Conservation (phyloP, 2,888 invertebrate species). For the Epirrhoe alternata region DNA sequence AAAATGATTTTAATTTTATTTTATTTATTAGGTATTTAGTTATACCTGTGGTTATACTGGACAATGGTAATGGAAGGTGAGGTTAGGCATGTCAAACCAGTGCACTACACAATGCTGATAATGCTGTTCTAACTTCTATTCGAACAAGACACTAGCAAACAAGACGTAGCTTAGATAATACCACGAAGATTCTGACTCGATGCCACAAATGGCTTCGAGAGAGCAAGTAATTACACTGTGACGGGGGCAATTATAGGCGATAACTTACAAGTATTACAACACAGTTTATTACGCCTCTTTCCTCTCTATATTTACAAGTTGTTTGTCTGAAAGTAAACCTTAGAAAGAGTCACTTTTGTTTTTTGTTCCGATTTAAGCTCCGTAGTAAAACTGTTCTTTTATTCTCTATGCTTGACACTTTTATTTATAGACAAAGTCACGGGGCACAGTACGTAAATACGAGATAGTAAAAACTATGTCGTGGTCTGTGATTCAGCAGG, state of each 20-base stretch:
- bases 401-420: not conserved
- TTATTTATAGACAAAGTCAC: not conserved
- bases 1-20: too few relatives aligned
- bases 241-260: constrained; percentile 48
- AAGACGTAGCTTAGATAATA: constrained; percentile 13
- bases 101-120: too few relatives aligned
- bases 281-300: constrained; percentile 43
- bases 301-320: constrained; percentile 17
- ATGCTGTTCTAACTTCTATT: too few relatives aligned
- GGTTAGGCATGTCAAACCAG: too few relatives aligned
- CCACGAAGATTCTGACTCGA: constrained; percentile 24
- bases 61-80: too few relatives aligned
- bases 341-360: not conserved
- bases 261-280: constrained; percentile 49
- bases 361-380: not conserved
- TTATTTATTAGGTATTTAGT: too few relatives aligned
- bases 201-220: constrained; percentile 35
- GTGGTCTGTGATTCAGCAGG: constrained; percentile 36
- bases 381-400: not conserved
- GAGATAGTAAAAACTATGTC: constrained; percentile 5
- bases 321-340: constrained; percentile 8
- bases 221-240: constrained; percentile 44
- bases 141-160: constrained; percentile 12
- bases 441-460: not conserved
- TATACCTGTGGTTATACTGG: too few relatives aligned